Evolutionary conservation across 2,888 invertebrate species (phyloP).

Genomic region (Druceiella hillmani): DNA sequence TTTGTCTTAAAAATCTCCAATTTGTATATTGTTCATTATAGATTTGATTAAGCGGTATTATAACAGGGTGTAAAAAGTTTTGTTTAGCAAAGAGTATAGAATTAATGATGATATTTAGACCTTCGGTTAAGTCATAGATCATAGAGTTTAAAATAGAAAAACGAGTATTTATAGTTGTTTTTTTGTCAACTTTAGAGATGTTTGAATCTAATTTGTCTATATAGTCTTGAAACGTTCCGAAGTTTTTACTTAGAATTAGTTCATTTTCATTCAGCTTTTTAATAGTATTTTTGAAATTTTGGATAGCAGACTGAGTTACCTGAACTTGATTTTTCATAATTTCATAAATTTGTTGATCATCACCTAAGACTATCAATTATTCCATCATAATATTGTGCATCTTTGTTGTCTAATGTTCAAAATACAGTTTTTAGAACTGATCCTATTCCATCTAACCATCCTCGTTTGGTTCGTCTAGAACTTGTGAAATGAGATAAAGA

Average conservation of each 20-base stretch:
- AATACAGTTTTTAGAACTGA: conserved; percentile 18
- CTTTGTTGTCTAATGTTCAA: conserved; percentile 14
- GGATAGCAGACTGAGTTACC: conserved; percentile 16
- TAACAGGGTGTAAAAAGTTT: conserved; percentile 10
- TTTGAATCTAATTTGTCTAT: background rate
- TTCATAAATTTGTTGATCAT: conserved; percentile 12
- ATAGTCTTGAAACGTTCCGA: background rate
- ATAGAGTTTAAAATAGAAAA: conserved; percentile 1
- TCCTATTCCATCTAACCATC: conserved; percentile 18
- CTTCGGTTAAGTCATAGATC: conserved; percentile 8
- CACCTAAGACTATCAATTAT: conserved; percentile 12
- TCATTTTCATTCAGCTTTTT: conserved; percentile 11
- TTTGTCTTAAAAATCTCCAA: too few relatives aligned
- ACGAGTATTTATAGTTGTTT: background rate
- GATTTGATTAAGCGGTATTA: conserved; percentile 8
- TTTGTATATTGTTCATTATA: too few relatives aligned
- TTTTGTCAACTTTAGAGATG: background rate
- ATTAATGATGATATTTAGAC: conserved; percentile 7
- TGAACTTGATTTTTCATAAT: conserved; percentile 19
- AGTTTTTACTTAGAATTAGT: conserved; percentile 5
- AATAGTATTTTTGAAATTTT: conserved; percentile 18
- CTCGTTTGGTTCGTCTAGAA: conserved; percentile 13
- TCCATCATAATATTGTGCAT: conserved; percentile 16
- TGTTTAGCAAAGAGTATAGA: conserved; percentile 10
- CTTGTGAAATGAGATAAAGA: background rate